Evolutionary conservation across 2,797 vertebrate genomes (phyloP).

Genomic region (Denticeps clupeoides): DNA sequence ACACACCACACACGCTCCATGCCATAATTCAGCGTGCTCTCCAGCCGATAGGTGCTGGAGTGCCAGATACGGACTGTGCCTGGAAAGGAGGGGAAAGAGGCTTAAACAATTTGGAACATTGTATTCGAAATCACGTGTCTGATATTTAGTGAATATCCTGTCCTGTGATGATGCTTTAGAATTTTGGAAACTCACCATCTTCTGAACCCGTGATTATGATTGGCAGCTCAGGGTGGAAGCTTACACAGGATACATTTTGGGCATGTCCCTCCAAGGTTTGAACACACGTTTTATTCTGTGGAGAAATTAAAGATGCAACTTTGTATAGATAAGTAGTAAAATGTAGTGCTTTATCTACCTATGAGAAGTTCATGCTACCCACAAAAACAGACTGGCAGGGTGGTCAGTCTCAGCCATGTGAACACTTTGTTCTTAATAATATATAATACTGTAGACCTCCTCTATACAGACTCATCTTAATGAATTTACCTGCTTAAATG

Average conservation of each 20-base stretch:
- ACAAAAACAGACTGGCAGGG: too few species aligned
- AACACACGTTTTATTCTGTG: slow-evolving; percentile 93
- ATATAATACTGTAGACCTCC: too few species aligned
- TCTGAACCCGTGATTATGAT: slow-evolving; percentile 97
- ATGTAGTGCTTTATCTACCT: too few species aligned
- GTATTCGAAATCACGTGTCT: background rate
- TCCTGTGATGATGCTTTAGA: background rate
- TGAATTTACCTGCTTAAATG: too few species aligned
- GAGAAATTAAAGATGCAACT: too few species aligned
- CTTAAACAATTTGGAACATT: background rate
- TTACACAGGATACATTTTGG: slow-evolving; percentile 94
- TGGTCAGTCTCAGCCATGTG: too few species aligned
- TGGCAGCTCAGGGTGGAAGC: slow-evolving; percentile 92
- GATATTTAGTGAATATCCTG: too few species aligned
- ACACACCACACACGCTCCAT: slow-evolving; percentile 98
- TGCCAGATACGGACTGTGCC: slow-evolving; percentile 97
- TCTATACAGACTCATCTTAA: too few species aligned
- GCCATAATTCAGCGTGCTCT: slow-evolving; percentile 92
- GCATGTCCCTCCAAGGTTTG: slow-evolving; percentile 94
- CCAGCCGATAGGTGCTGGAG: slow-evolving; percentile 90
- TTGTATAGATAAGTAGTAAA: too few species aligned
- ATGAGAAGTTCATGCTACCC: too few species aligned
- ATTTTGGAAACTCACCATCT: slow-evolving; percentile 66
- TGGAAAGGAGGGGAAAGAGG: slow-evolving; percentile 26
- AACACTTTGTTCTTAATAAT: too few species aligned